Evolutionary conservation across 2,113 vertebrate species (phyloP).

Genomic region (Megaceryle torquata): DNA sequence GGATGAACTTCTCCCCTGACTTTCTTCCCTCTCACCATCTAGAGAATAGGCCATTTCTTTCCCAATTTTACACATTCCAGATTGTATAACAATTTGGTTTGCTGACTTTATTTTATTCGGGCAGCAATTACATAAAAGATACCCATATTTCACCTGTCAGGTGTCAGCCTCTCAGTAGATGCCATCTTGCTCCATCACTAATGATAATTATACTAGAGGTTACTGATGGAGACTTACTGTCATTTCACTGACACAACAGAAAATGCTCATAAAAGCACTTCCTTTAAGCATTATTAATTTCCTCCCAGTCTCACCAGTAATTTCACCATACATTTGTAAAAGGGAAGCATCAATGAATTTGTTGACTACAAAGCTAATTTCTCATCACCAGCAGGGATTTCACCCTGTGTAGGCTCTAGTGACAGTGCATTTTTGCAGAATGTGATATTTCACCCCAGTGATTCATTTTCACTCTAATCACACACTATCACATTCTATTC

Average conservation of each 20-base stretch:
- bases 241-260: not conserved
- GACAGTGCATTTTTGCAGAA: slow-evolving; percentile 32
- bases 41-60: not conserved
- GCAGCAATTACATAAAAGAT: slow-evolving; percentile 2
- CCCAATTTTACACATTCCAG: not conserved
- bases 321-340: slow-evolving; percentile 19
- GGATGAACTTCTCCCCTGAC: not conserved
- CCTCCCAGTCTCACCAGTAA: not conserved
- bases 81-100: not conserved
- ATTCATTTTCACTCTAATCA: slow-evolving; percentile 57
- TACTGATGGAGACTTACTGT: not conserved
- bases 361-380: slow-evolving; percentile 45
- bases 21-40: not conserved
- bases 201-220: slow-evolving; percentile 21
- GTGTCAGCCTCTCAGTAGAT: slow-evolving; percentile 29
- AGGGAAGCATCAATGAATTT: not conserved
- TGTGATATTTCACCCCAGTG: slow-evolving; percentile 13
- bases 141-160: slow-evolving; percentile 30
- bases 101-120: not conserved
- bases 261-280: slow-evolving; percentile 4
- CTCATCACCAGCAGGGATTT: not conserved
- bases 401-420: not conserved
- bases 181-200: not conserved
- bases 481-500: slow-evolving; percentile 49
- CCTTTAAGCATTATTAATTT: not conserved